Evolutionary conservation across 2,888 invertebrate genomes (phyloP), one percentile per base, ranked within the genome.

Genomic region (Autographa gamma): DNA sequence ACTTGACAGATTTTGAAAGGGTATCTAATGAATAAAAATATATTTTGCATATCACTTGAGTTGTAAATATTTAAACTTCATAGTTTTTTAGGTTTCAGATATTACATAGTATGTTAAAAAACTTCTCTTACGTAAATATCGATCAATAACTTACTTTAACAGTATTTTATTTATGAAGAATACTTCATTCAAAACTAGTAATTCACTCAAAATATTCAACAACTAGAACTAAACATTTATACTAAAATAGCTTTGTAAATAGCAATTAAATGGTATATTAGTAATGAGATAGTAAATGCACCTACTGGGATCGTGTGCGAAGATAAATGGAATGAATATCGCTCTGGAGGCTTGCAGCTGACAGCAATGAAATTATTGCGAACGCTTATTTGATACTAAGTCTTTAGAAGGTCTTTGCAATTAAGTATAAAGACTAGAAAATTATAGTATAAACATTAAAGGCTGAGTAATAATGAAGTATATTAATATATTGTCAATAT

Each of bases 251-350:
- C 6, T 56, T 56, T 19, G 14, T 61, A 64, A 66, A 70, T 19
- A 62, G 43, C 78, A 66, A 70, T 70, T 73, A 66, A 70, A 68
- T 73, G 80, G 74, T 69, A 80, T 66, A 25, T 69, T 62, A 63
- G 63, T 59, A 63, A 68, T 73, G 71, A 73, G 62, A 58, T 63
- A 72, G 69, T 77, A 78, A 74, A 79, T 76, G 66, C 62, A 65
- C 73, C 73, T 75, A 72, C 65, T 75, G 77, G 80, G 80, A 73
- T 69, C 64, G 52, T 60, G 72, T 81, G 85, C 83, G 72, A 82
- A 86, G 88, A 87, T 90, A 89, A 90, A 89, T 87, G 83, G 76
- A 88, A 89, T 86, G 83, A 85, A 90, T 90, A 80, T 80, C 79
- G 79, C 86, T 82, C 85, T 70, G 48, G 88, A 83, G 89, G 84